Percentiles rank a stretch among this genome's conserved stretches.
phyloP scores from a whole-genome alignment of 2,797 vertebrate species.

The Notamacropus eugenii region DNA sequence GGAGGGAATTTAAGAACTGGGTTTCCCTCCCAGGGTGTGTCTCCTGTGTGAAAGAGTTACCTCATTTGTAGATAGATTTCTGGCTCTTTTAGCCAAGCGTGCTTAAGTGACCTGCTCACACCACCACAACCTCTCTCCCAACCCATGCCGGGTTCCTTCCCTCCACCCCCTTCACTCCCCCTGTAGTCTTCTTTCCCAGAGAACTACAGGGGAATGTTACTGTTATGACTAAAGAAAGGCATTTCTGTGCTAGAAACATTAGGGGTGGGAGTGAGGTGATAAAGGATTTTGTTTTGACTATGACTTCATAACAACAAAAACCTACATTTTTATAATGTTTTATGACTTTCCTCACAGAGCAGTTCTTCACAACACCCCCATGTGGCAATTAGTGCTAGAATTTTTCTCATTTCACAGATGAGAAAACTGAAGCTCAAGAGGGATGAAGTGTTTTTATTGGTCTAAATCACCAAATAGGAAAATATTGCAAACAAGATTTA shows the following conservation, averaged over 20 bases:
- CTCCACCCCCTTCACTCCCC: neutral
- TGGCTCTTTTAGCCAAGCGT: neutral
- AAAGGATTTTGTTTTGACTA: neutral
- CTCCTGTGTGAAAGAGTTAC: neutral
- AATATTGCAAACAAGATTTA: neutral
- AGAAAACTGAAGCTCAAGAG: neutral
- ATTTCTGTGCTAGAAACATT: neutral
- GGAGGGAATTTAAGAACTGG: neutral
- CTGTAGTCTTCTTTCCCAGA: neutral
- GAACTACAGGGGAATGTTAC: neutral
- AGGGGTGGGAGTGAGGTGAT: neutral
- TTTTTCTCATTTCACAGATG: neutral
- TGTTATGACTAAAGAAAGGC: neutral
- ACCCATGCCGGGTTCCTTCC: neutral
- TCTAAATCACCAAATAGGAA: neutral
- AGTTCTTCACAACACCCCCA: neutral
- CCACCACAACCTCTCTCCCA: neutral
- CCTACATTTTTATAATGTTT: neutral
- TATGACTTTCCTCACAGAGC: neutral
- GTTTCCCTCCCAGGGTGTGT: neutral
- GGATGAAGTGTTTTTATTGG: neutral
- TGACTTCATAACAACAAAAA: neutral
- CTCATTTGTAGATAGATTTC: neutral
- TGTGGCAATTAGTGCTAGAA: neutral
- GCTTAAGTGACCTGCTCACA: neutral